Percentiles rank a stretch among this genome's conserved stretches.
phyloP scores from a whole-genome alignment of 2,797 vertebrate species.

The Gouania willdenowi region DNA sequence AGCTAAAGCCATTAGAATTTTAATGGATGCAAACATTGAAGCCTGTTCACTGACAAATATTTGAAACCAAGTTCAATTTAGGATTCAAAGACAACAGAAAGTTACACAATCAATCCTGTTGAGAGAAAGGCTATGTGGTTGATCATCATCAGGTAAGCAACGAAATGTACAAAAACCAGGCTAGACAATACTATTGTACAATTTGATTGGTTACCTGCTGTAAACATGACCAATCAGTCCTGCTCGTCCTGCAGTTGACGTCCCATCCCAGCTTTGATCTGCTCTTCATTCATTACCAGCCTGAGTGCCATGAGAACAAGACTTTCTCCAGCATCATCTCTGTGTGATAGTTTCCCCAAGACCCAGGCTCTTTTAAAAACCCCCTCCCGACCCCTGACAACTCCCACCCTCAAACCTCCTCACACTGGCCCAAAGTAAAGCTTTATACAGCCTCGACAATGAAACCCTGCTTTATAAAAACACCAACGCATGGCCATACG shows the following conservation, averaged over 20 bases:
- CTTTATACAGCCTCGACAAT: slow-evolving; percentile 10
- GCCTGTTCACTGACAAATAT: too few relatives aligned
- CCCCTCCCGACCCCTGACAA: slow-evolving; percentile 14
- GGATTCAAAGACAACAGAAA: too few relatives aligned
- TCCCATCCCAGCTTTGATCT: slow-evolving; percentile 22
- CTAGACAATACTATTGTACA: too few relatives aligned
- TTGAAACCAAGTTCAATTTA: too few relatives aligned
- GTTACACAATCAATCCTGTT: too few relatives aligned
- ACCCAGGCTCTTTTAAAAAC: slow-evolving; percentile 39
- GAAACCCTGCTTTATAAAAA: too few relatives aligned
- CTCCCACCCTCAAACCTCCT: slow-evolving; percentile 40
- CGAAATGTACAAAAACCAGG: too few relatives aligned
- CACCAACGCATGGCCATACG: slow-evolving; percentile 1
- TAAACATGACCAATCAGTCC: slow-evolving; percentile 42
- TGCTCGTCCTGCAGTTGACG: slow-evolving; percentile 15
- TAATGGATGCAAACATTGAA: too few relatives aligned
- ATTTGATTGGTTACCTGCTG: slow-evolving; percentile 59
- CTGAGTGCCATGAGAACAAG: slow-evolving; percentile 8
- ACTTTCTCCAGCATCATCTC: slow-evolving; percentile 9
- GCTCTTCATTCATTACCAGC: too few relatives aligned
- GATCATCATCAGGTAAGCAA: too few relatives aligned
- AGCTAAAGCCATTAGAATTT: too few relatives aligned
- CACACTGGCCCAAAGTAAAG: slow-evolving; percentile 63
- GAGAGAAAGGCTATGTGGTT: too few relatives aligned
- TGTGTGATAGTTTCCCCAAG: slow-evolving; percentile 32